Base-by-base conservation (phyloP, 2,797 vertebrate genomes). In the Telmatherina bonti region DNA sequence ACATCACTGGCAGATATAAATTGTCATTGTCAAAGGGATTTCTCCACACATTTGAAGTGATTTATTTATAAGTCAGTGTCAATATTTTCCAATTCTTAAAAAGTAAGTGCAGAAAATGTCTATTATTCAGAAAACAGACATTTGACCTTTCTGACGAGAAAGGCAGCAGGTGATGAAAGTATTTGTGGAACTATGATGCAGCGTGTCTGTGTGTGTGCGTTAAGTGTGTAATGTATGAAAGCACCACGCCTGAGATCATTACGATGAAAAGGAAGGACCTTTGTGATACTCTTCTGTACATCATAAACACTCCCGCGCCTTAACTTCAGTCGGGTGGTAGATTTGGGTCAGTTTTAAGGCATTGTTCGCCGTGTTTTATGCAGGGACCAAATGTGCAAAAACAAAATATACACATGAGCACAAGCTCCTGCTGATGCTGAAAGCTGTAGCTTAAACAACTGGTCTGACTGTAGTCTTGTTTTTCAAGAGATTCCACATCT, bases 1-100 rank as follows among this genome's bases (percentile, higher is more conserved):
- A 89, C 84, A 88, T 91, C 88, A 92, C 91, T 90, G 90, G 81
- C 83, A 93, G 93, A 93, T 89, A 93, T 85, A 93, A 95, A 94
- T 82, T 89, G 87, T 93, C 69, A 62, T 76, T 76, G 85, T 78
- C 82, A 87, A 88, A 83, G 78, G 68, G 53, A 72, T 85, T 73
- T 67, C 38, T 29, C 26, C 69, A 64, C 52, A 87, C 82, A 79
- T 90, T 90, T 87, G 35, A 88, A 88, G 74, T 87, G 77, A 77
- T 88, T 85, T 74, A 41, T 78, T 85, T 85, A 85, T 75, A 82
- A 86, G 81, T 88, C 83, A 74, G 78, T 78, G 79, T 86, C 88
- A 84, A 91, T 92, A 91, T 91, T 78, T 55, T 86, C 85, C 70
- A 86, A 87, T 86, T 92, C 72, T 91, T 85, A 91, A 92, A 94